These are phyloP conservation scores for Caenorhabditis sulstoni DNA, from an alignment of 2,888 invertebrate species.

Conservation along the genomic window DNA sequence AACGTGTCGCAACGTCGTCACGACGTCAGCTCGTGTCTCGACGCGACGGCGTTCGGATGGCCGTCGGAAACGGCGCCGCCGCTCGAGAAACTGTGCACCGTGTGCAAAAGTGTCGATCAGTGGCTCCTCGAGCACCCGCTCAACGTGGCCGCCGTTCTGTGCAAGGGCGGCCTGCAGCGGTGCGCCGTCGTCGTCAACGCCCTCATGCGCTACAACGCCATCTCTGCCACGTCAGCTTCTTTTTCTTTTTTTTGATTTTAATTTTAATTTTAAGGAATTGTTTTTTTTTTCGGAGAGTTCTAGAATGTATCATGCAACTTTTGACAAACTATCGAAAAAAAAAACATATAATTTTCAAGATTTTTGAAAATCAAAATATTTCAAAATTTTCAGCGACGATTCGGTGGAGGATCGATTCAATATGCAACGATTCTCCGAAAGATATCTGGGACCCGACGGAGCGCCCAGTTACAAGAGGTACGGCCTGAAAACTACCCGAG, in stretches of 20 bases:
- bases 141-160: slow-evolving; percentile 91
- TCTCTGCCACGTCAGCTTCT: slow-evolving; percentile 85
- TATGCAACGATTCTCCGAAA: slow-evolving; percentile 92
- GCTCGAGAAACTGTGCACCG: slow-evolving; percentile 90
- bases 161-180: slow-evolving; percentile 88
- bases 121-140: slow-evolving; percentile 90
- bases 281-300: slow-evolving; percentile 2
- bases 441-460: slow-evolving; percentile 84
- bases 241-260: neutral
- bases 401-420: slow-evolving; percentile 91
- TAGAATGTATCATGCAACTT: neutral
- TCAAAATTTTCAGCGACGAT: slow-evolving; percentile 83
- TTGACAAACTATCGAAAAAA: neutral
- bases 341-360: neutral
- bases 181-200: slow-evolving; percentile 92
- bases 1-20: slow-evolving; percentile 87
- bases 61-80: slow-evolving; percentile 89
- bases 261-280: neutral
- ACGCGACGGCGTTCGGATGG: slow-evolving; percentile 88
- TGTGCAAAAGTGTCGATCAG: slow-evolving; percentile 94
- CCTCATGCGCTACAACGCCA: slow-evolving; percentile 94
- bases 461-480: slow-evolving; percentile 67
- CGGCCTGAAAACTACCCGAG: neutral
- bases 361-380: slow-evolving; percentile 20
- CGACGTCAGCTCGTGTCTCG: slow-evolving; percentile 85